Evolutionary conservation across 2,797 vertebrate genomes (phyloP), one percentile per base, ranked within the genome.

Genomic region (Liparis tanakae): DNA sequence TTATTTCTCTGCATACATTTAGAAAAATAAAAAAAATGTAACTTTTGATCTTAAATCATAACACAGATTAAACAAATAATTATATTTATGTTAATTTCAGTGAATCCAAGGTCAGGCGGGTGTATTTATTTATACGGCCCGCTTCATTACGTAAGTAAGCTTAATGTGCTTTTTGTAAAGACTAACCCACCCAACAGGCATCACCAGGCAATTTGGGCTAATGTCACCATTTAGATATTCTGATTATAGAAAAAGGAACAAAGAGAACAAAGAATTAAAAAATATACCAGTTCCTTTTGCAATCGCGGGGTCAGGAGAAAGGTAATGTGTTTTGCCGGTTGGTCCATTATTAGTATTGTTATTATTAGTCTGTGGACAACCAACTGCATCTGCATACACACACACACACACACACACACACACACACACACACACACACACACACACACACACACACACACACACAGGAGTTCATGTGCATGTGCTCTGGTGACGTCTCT

Each of bases 381-480:
- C 48, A 39, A 67, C 54, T 72, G 33, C 39, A 46, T 70, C 58
- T 69, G 46, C 53, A 67, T 9, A 4, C 65, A 4, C 65, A 25
- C 33, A 54, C 56, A 53, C n/a, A n/a, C n/a, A n/a, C n/a, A n/a
- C n/a, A n/a, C n/a, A n/a, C n/a, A n/a, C n/a, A n/a, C n/a, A n/a
- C n/a, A n/a, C n/a, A n/a, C n/a, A n/a, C n/a, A n/a, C n/a, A n/a
- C n/a, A n/a, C n/a, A n/a, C n/a, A n/a, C n/a, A n/a, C n/a, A n/a
- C n/a, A n/a, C n/a, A n/a, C n/a, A n/a, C n/a, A n/a, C n/a, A n/a
- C n/a, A n/a, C n/a, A n/a, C n/a, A n/a, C n/a, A n/a, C n/a, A n/a
- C n/a, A n/a, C n/a, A n/a, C n/a, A n/a, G n/a, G n/a, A 72, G 43
- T 60, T 78, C 36, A 66, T n/a, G 68, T 68, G 41, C 57, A 66